phyloP scores from a whole-genome alignment of 2,888 invertebrate genomes.

The Elmis aenea region DNA sequence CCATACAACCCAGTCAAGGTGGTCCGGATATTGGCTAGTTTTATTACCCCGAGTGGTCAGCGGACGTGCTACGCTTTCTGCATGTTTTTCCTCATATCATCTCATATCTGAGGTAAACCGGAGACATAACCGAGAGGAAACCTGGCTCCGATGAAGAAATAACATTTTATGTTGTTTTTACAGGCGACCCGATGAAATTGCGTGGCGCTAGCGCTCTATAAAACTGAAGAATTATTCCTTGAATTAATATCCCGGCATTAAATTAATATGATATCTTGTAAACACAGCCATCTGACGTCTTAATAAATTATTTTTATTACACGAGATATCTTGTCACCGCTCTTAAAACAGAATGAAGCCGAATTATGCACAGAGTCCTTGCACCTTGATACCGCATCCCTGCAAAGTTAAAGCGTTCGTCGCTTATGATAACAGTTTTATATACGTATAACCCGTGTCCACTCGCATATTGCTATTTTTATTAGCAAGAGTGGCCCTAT shows the following conservation, averaged over 20 bases:
- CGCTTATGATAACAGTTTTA: too few relatives aligned
- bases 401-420: too few relatives aligned
- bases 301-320: conserved; percentile 22
- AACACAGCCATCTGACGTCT: conserved; percentile 22
- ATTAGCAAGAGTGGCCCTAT: conserved; percentile 37
- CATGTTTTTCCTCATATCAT: conserved; percentile 34
- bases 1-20: conserved; percentile 29
- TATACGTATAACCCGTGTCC: conserved; percentile 41
- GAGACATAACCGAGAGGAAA: conserved; percentile 39
- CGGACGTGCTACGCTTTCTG: conserved; percentile 39
- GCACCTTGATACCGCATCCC: too few relatives aligned
- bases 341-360: too few relatives aligned
- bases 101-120: conserved; percentile 37
- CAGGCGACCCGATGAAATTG: conserved; percentile 41
- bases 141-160: conserved; percentile 47
- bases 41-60: conserved; percentile 45
- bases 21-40: conserved; percentile 48
- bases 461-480: conserved; percentile 37
- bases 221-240: conserved; percentile 35
- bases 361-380: too few relatives aligned
- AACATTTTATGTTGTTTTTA: conserved; percentile 47
- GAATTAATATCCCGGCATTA: conserved; percentile 38
- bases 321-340: too few relatives aligned
- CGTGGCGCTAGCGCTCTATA: conserved; percentile 31
- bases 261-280: conserved; percentile 32